Conservation (phyloP, 2,113 vertebrate genomes). For the Hippocampus comes region DNA sequence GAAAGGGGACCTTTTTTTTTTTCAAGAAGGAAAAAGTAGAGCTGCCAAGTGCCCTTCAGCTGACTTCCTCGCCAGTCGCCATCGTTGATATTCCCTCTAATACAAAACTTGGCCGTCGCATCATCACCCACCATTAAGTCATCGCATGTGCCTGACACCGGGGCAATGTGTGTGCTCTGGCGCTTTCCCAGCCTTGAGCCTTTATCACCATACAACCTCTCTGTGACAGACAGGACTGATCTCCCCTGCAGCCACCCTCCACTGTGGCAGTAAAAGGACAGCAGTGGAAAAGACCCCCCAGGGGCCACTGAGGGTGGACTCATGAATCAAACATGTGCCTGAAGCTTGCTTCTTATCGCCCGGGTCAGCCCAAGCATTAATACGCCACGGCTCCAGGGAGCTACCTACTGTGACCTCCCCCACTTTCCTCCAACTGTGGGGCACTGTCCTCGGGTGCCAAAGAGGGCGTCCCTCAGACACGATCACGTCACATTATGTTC, state of each 20-base stretch:
- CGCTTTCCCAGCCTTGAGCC: slow-evolving; percentile 52
- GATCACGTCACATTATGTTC: slow-evolving; percentile 70
- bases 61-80: slow-evolving; percentile 47
- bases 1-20: not conserved
- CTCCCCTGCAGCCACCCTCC: slow-evolving; percentile 61
- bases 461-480: slow-evolving; percentile 62
- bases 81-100: slow-evolving; percentile 62
- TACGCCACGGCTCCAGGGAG: slow-evolving; percentile 66
- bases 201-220: slow-evolving; percentile 61
- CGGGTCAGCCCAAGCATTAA: slow-evolving; percentile 74
- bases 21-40: slow-evolving; percentile 15
- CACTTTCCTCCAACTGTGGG: slow-evolving; percentile 65
- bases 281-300: slow-evolving; percentile 66
- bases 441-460: slow-evolving; percentile 63
- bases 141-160: slow-evolving; percentile 56
- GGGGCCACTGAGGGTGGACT: slow-evolving; percentile 68
- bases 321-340: slow-evolving; percentile 77
- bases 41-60: slow-evolving; percentile 50
- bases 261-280: slow-evolving; percentile 70
- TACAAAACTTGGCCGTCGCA: slow-evolving; percentile 57
- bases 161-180: slow-evolving; percentile 52
- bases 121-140: slow-evolving; percentile 68
- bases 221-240: slow-evolving; percentile 69
- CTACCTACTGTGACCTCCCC: slow-evolving; percentile 72
- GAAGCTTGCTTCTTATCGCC: slow-evolving; percentile 69